Base-by-base conservation (phyloP, 1,140 invertebrate genomes). In the Leptinotarsa lineolata region DNA sequence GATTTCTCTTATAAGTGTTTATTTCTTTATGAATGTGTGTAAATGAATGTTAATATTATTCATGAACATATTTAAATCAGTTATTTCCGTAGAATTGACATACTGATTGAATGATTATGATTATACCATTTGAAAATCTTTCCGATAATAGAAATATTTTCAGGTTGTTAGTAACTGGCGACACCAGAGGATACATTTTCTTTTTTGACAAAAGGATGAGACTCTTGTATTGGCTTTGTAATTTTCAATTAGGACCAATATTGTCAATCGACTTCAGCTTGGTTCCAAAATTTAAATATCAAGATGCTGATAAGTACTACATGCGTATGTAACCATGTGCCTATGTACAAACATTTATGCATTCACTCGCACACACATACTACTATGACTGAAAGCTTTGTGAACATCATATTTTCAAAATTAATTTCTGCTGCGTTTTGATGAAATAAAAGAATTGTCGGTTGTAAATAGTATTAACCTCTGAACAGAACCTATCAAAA, bases 141-240 rank as follows among this genome's bases (percentile, higher is more conserved):
- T 48, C n/a, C 30, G 5, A 68, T 68, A 68, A 39, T 45, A 8
- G 2, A 45, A 24, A 48, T 64, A 45, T 69, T 77, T 72, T 74
- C 72, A 89, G 88, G 21, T 76, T 85, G 6, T 78, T 89, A 39
- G 85, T 86, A 13, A 87, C 84, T 0, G 88, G 88, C 24, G 87
- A 87, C 72, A 80, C 76, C 12, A 76, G 61, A 45, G 89, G 89
- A 0, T 82, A 86, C 13, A 83, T 90, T 11, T 84, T 79, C 64
- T 89, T 90, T 78, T 89, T 89, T 73, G 87, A 89, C 74, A 81
- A 84, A 39, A 80, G 87, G 68, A 77, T 90, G 74, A 87, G 82
- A 77, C 78, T 90, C 48, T 74, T 90, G 22, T 88, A 88, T 72
- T 89, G 87, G 87, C 82, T 85, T 46, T 80, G 87, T 54, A 84